These are phyloP conservation scores for Gila orcuttii DNA, from an alignment of 2,113 vertebrate species.

Conservation along the genomic window DNA sequence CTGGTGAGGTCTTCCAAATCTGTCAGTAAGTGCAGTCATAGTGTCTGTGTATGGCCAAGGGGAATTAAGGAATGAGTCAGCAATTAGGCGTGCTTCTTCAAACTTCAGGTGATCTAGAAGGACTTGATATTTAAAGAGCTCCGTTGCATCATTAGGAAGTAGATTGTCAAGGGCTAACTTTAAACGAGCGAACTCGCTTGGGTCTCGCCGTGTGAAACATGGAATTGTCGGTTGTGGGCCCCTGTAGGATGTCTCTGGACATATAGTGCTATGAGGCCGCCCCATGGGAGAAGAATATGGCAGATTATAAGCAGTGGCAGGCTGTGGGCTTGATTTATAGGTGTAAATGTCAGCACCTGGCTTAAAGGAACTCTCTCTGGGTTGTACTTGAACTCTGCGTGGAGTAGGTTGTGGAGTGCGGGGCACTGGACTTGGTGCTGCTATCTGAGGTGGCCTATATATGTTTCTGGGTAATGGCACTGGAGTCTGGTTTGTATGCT, in stretches of 20 bases:
- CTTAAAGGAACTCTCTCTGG: neutral
- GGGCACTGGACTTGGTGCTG: neutral
- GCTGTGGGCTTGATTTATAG: neutral
- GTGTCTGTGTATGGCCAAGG: neutral
- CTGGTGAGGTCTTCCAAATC: neutral
- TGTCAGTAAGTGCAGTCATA: neutral
- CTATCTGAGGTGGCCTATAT: neutral
- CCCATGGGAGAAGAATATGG: neutral
- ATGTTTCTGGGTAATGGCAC: no score
- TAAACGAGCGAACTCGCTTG: neutral
- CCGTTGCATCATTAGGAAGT: neutral
- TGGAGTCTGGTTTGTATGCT: neutral
- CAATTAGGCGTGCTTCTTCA: conserved; percentile 19
- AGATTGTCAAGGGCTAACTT: conserved; percentile 6
- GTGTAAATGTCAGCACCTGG: neutral
- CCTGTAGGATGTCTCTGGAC: neutral
- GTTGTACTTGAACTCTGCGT: neutral
- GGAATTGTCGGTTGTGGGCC: neutral
- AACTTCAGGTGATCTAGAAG: conserved; percentile 14
- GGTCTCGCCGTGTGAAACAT: neutral
- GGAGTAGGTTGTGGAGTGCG: neutral
- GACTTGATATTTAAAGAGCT: neutral
- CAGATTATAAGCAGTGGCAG: neutral
- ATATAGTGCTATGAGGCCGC: neutral
- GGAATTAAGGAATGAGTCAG: conserved; percentile 12